Percentiles rank a stretch among this genome's conserved stretches.
phyloP scores from a whole-genome alignment of 2,797 vertebrate species.

The Gymnothorax reevesii region DNA sequence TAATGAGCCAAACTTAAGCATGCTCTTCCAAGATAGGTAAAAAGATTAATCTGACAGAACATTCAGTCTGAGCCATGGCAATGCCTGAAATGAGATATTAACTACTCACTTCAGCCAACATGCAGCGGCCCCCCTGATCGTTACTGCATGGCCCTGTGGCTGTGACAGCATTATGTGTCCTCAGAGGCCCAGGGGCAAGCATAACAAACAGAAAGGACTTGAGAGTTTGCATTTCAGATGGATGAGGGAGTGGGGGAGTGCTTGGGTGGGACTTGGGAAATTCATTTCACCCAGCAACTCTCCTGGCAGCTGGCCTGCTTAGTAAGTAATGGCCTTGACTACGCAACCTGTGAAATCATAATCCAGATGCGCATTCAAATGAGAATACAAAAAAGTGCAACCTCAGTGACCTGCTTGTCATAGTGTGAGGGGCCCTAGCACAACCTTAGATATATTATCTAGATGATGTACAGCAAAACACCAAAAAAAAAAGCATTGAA shows the following conservation, averaged over 20 bases:
- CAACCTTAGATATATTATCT: background rate
- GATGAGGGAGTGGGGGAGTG: conserved; percentile 64
- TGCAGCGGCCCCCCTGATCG: background rate
- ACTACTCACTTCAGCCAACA: background rate
- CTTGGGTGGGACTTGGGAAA: conserved; percentile 69
- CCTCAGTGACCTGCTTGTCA: conserved; percentile 27
- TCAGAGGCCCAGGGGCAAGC: conserved; percentile 55
- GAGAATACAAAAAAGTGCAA: conserved; percentile 34
- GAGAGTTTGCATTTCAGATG: conserved; percentile 75
- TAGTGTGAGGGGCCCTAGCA: background rate
- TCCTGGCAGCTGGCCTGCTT: conserved; percentile 58
- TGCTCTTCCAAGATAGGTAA: background rate
- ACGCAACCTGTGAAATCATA: conserved; percentile 60
- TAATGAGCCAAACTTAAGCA: background rate
- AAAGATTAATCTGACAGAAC: background rate
- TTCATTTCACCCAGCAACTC: conserved; percentile 56
- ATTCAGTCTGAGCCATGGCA: background rate
- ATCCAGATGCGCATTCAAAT: conserved; percentile 54
- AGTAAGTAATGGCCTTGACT: conserved; percentile 61
- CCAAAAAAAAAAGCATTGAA: no score
- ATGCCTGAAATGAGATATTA: background rate
- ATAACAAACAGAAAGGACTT: conserved; percentile 75
- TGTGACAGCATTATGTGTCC: conserved; percentile 62
- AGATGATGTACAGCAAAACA: background rate
- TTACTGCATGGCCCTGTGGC: conserved; percentile 10